These are phyloP conservation scores for Semnopithecus entellus DNA, from an alignment of 2,113 vertebrate genomes.

Conservation along the genomic window DNA sequence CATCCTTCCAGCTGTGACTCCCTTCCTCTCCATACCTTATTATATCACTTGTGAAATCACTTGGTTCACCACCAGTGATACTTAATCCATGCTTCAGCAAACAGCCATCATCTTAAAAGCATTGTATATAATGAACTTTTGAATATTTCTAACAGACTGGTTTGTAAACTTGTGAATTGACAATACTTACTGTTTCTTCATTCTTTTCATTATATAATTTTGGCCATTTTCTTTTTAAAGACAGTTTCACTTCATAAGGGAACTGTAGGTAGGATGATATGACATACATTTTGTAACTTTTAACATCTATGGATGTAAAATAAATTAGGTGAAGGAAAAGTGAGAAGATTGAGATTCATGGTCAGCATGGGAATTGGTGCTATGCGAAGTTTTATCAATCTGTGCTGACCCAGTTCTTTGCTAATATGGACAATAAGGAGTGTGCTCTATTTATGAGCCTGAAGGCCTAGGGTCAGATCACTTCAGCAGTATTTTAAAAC, in stretches of 20 bases:
- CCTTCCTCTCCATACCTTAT: fast-evolving
- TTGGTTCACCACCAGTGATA: background rate
- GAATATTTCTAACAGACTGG: background rate
- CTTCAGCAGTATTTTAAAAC: conserved; percentile 45
- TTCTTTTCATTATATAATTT: conserved; percentile 22
- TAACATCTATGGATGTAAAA: conserved; percentile 44
- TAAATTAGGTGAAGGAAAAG: conserved; percentile 50
- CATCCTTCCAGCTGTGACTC: background rate
- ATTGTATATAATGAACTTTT: background rate
- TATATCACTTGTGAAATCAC: background rate
- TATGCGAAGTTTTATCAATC: background rate
- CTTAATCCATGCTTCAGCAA: background rate
- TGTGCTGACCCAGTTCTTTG: conserved; percentile 43
- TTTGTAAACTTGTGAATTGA: background rate
- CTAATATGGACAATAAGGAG: conserved; percentile 29
- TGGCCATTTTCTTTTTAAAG: background rate
- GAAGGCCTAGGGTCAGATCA: background rate
- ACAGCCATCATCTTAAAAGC: background rate
- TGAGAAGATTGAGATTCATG: conserved; percentile 36
- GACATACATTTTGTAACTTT: conserved; percentile 21
- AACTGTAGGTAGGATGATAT: background rate
- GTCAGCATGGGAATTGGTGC: background rate
- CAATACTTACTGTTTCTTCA: background rate
- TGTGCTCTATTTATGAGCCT: conserved; percentile 12
- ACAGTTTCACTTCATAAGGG: background rate